Conservation (phyloP, 1,140 invertebrate species). For the Trachymyrmex cornetzi region DNA sequence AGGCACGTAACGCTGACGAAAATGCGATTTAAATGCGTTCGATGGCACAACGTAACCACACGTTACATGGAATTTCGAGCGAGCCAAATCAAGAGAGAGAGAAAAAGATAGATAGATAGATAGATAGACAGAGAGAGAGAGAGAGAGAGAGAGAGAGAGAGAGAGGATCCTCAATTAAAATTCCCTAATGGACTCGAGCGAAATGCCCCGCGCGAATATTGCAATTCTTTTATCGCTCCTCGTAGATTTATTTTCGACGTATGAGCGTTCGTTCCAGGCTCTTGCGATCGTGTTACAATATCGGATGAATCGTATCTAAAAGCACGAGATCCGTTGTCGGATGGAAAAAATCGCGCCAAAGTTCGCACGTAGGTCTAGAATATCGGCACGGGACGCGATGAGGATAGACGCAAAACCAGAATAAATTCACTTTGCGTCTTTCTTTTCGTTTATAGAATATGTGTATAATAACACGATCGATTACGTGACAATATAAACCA, state of each 20-base stretch:
- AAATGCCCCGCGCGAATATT: constrained; percentile 44
- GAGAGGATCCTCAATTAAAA: constrained; percentile 44
- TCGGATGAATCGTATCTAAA: constrained; percentile 39
- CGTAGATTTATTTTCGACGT: constrained; percentile 54
- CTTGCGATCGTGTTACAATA: constrained; percentile 14
- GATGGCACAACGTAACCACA: neutral
- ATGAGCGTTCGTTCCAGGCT: constrained; percentile 6
- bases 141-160: neutral
- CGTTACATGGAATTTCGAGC: constrained; percentile 40
- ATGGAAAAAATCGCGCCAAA: constrained; percentile 23
- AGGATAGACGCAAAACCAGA: neutral
- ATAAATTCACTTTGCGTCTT: constrained; percentile 23
- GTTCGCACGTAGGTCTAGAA: constrained; percentile 2
- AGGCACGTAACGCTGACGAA: neutral
- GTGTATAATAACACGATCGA: neutral
- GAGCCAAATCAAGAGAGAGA: constrained; percentile 12
- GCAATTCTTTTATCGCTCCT: constrained; percentile 43
- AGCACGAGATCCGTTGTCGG: constrained; percentile 29
- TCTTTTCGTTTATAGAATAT: neutral
- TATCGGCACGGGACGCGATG: neutral
- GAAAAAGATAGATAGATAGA: neutral
- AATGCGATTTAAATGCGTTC: constrained; percentile 53
- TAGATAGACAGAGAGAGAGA: neutral
- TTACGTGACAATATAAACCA: neutral
- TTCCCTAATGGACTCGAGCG: constrained; percentile 26